phyloP scores from a whole-genome alignment of 2,113 vertebrate species.

The Calypte anna region DNA sequence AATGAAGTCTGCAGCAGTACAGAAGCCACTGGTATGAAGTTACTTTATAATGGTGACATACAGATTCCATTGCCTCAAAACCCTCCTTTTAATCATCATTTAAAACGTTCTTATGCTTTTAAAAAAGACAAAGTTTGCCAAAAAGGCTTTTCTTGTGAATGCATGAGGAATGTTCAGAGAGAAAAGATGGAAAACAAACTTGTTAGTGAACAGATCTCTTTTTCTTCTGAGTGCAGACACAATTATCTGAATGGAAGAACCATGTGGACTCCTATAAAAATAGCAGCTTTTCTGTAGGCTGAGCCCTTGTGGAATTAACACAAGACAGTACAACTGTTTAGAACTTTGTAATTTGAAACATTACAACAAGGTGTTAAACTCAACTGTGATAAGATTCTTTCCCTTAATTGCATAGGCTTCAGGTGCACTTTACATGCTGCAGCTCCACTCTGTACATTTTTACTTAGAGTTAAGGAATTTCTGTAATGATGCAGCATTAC shows the following conservation, averaged over 20 bases:
- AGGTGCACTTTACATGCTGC: background rate
- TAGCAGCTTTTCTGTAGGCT: background rate
- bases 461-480: background rate
- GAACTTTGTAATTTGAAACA: background rate
- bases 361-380: background rate
- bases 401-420: background rate
- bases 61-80: background rate
- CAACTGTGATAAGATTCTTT: background rate
- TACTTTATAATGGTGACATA: background rate
- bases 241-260: background rate
- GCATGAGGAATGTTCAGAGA: background rate
- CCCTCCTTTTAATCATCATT: background rate
- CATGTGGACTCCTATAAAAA: background rate
- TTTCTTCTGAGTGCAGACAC: background rate
- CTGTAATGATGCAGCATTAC: background rate
- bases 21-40: background rate
- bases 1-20: background rate
- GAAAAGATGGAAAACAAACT: background rate
- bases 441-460: background rate
- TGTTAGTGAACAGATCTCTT: background rate
- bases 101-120: background rate
- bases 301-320: background rate
- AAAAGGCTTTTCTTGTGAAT: background rate
- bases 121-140: background rate
- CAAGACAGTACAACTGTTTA: background rate